Base-by-base conservation (phyloP, 2,888 invertebrate genomes). In the Archips xylosteana region DNA sequence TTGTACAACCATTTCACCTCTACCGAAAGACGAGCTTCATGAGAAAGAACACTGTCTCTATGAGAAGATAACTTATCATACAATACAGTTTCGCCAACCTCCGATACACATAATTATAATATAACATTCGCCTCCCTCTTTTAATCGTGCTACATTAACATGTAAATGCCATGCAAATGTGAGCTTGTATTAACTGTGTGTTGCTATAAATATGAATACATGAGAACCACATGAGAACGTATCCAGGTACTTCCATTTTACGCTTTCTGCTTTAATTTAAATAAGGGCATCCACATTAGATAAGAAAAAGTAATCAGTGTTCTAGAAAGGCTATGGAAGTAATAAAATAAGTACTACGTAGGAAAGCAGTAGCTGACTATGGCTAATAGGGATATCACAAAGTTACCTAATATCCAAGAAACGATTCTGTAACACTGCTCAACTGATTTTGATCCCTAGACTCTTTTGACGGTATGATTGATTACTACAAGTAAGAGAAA, bases 111-210 rank as follows among this genome's bases (percentile, higher is more conserved):
- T 12, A 12, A 32, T 2, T 32, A 57, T 23, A 54, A 6, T 23
- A 57, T 45, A 45, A 45, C 12, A 45, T 32, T 57, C 57, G 3
- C 57, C 54, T 32, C 32, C 57, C 57, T 57, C 57, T 57, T 57
- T 57, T 57, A 32, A 57, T 32, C 12, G 32, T 57, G 32, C n/a
- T 10, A 57, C 57, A 57, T 57, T 57, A 57, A 10, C 4, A 57
- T 57, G 57, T n/a, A 57, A 57, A 57, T 57, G 32, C 3, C 57
- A 57, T 57, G 57, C 57, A 57, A 57, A 32, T 57, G 57, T 57
- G 57, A 57, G 32, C 57, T 57, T 32, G 10, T 57, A 57, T 54
- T 54, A 54, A 54, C 57, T 57, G 32, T 12, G 3, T 57, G 32
- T 57, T 12, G 57, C 32, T 32, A 57, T 32, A 32, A 57, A 32